Base-by-base conservation (phyloP, 2,113 vertebrate species). In the Chaetorhynchus papuensis region DNA sequence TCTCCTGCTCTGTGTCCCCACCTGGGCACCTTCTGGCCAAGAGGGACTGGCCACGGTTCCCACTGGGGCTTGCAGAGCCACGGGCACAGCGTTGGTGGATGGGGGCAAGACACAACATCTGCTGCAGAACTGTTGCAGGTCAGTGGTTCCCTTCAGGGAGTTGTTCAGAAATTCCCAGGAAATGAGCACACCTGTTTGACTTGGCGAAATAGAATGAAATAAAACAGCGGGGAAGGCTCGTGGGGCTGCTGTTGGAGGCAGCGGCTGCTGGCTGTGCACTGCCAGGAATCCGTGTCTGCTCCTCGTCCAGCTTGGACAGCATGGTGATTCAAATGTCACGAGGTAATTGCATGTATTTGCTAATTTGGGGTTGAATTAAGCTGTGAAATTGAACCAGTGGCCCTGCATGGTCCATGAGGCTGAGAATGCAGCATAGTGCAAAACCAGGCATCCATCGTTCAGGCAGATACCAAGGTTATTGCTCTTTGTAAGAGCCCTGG, bases 31-130 rank as follows among this genome's bases (percentile, higher is more conserved):
- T 28, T 14, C 49, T 83, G 68, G 59, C 39, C 56, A 9, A 3
- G 5, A 53, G 60, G 53, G 26, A 4, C 57, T 13, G 71, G 23
- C 56, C 7, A 0, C 0, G 3, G 35, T 6, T 35, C 13, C 10
- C 0, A 1, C 30, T 20, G 26, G 31, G 18, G 24, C 76, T 6
- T 2, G 33, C 0, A 0, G 69, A 52, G 47, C 70, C 1, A 1
- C 1, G 1, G 75, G 33, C 30, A 11, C 1, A 2, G 59, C 8
- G 7, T 2, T 27, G 42, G 57, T 9, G 8, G 6, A 0, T 3
- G 5, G 27, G 30, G 17, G 13, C 1, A 1, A 53, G 27, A 24
- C 35, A 18, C 45, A n/a, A 2, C 16, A 7, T 18, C 57, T 76
- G 42, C 65, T 66, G 61, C 70, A 82, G 66, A 71, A 70, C n/a